Evolutionary conservation across 53 echinoderm and acorn worm species (phyloP).

Genomic region (Holothuria scabra): DNA sequence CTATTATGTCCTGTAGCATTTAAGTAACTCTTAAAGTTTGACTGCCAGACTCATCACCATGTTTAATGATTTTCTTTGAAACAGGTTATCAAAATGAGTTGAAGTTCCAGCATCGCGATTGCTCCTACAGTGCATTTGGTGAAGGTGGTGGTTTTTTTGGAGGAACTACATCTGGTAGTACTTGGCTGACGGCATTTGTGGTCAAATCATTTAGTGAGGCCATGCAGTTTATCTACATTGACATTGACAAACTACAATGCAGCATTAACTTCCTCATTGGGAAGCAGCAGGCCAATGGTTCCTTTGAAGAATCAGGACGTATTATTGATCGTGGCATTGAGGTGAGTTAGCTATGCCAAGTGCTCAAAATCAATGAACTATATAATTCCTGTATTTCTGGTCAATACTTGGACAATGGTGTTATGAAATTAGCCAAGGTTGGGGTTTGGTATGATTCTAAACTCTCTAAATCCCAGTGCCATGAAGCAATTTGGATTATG

Average conservation of each 20-base stretch:
- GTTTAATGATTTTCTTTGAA: neutral
- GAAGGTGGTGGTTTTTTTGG: constrained; percentile 57
- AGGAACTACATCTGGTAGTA: constrained; percentile 67
- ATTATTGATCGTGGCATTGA: constrained; percentile 78
- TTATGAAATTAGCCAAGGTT: no score
- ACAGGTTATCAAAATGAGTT: constrained; percentile 87
- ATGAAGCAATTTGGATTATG: no score
- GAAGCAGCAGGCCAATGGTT: constrained; percentile 59
- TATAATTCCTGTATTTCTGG: no score
- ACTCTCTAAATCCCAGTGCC: no score
- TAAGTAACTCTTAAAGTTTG: neutral
- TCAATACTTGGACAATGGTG: no score
- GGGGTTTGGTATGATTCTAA: no score
- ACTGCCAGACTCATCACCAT: neutral
- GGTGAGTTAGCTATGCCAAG: constrained; percentile 37
- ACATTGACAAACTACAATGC: constrained; percentile 36
- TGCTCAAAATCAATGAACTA: no score
- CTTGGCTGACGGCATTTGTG: constrained; percentile 96
- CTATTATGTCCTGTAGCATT: neutral
- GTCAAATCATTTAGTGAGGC: constrained; percentile 86
- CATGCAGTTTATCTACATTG: constrained; percentile 70
- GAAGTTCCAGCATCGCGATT: constrained; percentile 70
- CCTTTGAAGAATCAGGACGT: constrained; percentile 64
- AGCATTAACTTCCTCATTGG: constrained; percentile 59
- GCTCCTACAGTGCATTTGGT: constrained; percentile 94